Evolutionary conservation across 2,888 invertebrate genomes (phyloP).

Genomic region (Troides helena): DNA sequence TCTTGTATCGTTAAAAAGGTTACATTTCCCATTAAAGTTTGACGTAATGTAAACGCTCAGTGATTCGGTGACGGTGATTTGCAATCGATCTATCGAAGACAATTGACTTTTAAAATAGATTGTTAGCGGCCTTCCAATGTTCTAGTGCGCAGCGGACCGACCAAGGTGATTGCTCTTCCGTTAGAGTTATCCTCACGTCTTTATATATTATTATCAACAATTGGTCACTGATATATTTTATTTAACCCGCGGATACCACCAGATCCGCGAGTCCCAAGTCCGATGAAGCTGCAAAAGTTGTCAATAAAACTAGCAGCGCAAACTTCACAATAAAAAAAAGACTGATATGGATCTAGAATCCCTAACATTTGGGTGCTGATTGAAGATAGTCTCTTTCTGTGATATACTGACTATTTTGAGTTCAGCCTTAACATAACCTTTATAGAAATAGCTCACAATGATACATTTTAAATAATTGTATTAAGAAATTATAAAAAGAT

Average conservation of each 20-base stretch:
- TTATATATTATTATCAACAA: constrained; percentile 1
- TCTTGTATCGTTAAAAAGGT: not conserved
- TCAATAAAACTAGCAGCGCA: no score
- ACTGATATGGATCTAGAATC: no score
- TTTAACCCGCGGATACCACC: no score
- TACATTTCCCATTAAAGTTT: constrained; percentile 7
- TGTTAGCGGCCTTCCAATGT: constrained; percentile 47
- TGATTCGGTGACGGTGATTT: constrained; percentile 33
- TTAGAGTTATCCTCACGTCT: constrained; percentile 12
- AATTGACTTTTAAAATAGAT: constrained; percentile 52
- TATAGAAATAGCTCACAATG: no score
- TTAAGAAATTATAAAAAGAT: no score
- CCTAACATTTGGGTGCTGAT: not conserved
- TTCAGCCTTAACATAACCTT: no score
- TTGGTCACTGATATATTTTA: not conserved
- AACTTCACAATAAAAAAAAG: no score
- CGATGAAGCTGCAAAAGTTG: no score
- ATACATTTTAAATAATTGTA: no score
- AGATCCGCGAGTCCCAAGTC: no score
- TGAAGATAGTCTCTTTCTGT: not conserved
- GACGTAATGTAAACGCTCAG: constrained; percentile 22
- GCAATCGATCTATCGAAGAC: constrained; percentile 48
- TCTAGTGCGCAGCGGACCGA: constrained; percentile 46
- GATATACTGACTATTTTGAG: not conserved
- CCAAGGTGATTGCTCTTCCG: constrained; percentile 42